Evolutionary conservation across 2,797 vertebrate genomes (phyloP).

Genomic region (Coilia nasus): DNA sequence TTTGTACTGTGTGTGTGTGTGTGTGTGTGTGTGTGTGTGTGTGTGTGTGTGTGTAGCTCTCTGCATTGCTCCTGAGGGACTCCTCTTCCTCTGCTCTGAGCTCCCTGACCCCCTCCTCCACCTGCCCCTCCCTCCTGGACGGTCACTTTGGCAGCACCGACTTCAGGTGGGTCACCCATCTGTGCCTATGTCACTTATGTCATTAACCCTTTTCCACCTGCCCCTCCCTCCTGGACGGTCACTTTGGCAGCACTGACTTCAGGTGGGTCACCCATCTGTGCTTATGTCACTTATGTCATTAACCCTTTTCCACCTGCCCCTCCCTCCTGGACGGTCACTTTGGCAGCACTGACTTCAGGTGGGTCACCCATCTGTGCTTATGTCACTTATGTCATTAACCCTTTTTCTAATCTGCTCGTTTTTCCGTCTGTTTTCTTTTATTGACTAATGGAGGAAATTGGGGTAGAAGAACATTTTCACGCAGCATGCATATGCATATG

Average conservation of each 20-base stretch:
- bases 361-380: conserved; percentile 43
- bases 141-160: conserved; percentile 83
- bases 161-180: conserved; percentile 68
- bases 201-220: conserved; percentile 97
- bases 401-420: no score
- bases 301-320: conserved; percentile 96
- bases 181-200: no score
- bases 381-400: no score
- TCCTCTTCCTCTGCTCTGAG: conserved; percentile 82
- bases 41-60: conserved; percentile 79
- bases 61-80: conserved; percentile 93
- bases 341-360: conserved; percentile 78
- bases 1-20: background rate
- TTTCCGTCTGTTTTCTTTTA: no score
- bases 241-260: conserved; percentile 78
- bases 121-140: conserved; percentile 94
- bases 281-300: no score
- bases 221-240: conserved; percentile 91
- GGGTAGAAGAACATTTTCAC: no score
- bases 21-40: conserved; percentile 50
- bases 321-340: conserved; percentile 92
- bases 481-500: no score
- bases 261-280: conserved; percentile 67
- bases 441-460: no score
- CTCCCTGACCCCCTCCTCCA: conserved; percentile 93